A percentile compares a stretch with the other conserved stretches of the same genome.
These are phyloP conservation scores for Lasius platythorax DNA, from an alignment of 2,888 invertebrate genomes.

Conservation along the genomic window DNA sequence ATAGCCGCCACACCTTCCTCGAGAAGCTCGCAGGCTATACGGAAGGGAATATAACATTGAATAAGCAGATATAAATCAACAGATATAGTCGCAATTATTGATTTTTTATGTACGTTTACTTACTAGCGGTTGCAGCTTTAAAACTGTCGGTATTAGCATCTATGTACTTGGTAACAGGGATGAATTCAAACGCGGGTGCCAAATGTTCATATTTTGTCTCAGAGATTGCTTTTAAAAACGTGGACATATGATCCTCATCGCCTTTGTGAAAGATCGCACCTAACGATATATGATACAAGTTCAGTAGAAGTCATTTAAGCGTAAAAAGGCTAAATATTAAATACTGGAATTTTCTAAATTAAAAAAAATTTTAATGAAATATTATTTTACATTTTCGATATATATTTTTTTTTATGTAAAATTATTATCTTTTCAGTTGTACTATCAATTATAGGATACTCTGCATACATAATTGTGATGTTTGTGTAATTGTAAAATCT, in stretches of 20 bases:
- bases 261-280: constrained; percentile 82
- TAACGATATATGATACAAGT: constrained; percentile 58
- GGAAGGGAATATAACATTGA: not conserved
- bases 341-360: not conserved
- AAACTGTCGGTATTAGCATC: constrained; percentile 80
- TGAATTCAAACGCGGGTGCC: constrained; percentile 77
- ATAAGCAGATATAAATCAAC: not conserved
- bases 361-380: not conserved
- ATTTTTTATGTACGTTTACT: constrained; percentile 31
- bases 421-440: not conserved
- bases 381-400: not conserved
- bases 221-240: constrained; percentile 77
- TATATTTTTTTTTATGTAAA: not conserved
- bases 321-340: not conserved
- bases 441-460: not conserved
- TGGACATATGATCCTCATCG: constrained; percentile 75
- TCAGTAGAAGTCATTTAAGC: not conserved
- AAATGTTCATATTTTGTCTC: constrained; percentile 71
- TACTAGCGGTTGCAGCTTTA: constrained; percentile 71
- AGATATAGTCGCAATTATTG: not conserved
- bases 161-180: constrained; percentile 72
- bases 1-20: constrained; percentile 96
- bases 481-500: not conserved
- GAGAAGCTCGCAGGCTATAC: constrained; percentile 94
- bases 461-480: not conserved